phyloP scores from a whole-genome alignment of 2,888 invertebrate species.

The Pyrrhosoma nymphula region DNA sequence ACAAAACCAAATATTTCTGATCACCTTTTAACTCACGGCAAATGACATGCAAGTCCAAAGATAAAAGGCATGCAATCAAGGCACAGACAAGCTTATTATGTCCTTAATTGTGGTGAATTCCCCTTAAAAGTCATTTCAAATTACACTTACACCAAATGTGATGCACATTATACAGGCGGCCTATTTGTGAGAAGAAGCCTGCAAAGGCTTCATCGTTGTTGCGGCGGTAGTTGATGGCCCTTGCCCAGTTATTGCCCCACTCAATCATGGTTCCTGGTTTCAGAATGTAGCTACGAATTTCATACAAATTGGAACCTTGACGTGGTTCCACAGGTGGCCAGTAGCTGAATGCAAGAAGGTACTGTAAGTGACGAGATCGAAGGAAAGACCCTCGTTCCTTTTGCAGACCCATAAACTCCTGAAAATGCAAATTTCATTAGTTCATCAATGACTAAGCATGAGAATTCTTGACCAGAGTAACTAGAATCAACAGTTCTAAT shows the following conservation, averaged over 20 bases:
- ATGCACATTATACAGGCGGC: conserved; percentile 97
- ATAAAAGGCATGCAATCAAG: no score
- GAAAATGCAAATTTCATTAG: conserved; percentile 72
- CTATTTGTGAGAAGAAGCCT: conserved; percentile 98
- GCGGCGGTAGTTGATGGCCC: conserved; percentile 93
- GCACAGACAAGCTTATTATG: no score
- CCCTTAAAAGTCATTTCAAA: not conserved
- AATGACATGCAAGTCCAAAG: no score
- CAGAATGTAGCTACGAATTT: conserved; percentile 94
- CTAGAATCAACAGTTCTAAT: not conserved
- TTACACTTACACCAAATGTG: conserved; percentile 97
- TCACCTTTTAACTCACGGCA: no score
- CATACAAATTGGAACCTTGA: conserved; percentile 90
- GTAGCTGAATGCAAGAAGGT: conserved; percentile 96
- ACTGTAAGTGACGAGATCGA: conserved; percentile 93
- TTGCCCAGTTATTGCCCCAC: conserved; percentile 99
- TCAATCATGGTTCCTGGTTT: conserved; percentile 99
- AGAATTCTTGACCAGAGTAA: not conserved
- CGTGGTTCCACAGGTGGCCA: conserved; percentile 93
- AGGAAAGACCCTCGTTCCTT: conserved; percentile 89
- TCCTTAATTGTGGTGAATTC: no score
- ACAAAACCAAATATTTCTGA: no score
- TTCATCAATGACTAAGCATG: not conserved
- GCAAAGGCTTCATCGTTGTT: conserved; percentile 97
- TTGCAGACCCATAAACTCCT: conserved; percentile 87